These are phyloP conservation scores for Pseudomyrmex pallidus DNA, from an alignment of 1,140 invertebrate species.

Conservation along the genomic window DNA sequence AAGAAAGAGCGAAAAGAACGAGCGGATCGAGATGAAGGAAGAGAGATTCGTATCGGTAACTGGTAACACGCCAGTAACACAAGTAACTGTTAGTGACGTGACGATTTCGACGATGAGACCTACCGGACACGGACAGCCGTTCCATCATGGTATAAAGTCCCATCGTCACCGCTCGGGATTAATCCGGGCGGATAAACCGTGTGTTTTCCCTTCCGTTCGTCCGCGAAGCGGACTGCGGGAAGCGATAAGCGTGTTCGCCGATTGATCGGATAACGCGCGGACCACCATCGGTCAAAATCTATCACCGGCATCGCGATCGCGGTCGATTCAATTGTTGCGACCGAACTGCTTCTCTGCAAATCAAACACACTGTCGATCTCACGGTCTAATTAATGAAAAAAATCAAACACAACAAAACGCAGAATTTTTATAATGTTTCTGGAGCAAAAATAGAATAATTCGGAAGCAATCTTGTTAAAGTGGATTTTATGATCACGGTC, in stretches of 20 bases:
- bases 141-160: conserved; percentile 66
- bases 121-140: conserved; percentile 63
- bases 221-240: conserved; percentile 28
- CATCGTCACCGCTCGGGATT: conserved; percentile 65
- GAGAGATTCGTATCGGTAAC: conserved; percentile 74
- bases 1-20: conserved; percentile 13
- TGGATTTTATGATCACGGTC: conserved; percentile 20
- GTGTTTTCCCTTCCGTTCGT: conserved; percentile 62
- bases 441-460: not conserved
- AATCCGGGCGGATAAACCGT: conserved; percentile 33
- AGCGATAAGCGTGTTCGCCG: conserved; percentile 53
- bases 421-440: too few relatives aligned
- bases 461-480: conserved; percentile 43
- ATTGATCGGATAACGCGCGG: conserved; percentile 42
- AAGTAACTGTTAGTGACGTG: conserved; percentile 76
- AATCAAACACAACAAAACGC: not conserved
- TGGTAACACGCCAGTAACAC: conserved; percentile 75
- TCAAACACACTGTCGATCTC: not conserved
- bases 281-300: conserved; percentile 52
- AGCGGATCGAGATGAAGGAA: not conserved
- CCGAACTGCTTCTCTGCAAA: not conserved
- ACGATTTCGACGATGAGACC: conserved; percentile 75
- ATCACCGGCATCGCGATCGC: not conserved
- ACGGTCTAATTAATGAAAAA: not conserved
- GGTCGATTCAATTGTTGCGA: not conserved